These are phyloP conservation scores for Lysiphlebus fabarum DNA, from an alignment of 1,140 invertebrate species.

Conservation along the genomic window DNA sequence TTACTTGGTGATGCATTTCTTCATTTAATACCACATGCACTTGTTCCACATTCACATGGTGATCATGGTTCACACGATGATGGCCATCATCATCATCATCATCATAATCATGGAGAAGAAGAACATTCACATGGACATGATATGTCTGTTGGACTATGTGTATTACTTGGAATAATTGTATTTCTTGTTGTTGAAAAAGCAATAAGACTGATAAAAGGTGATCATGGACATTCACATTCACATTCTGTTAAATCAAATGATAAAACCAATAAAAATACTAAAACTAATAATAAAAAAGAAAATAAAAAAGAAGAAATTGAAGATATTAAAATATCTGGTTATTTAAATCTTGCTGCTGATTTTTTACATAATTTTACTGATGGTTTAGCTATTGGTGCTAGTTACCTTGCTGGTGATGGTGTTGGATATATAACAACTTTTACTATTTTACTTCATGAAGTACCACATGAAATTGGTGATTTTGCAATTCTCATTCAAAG, in stretches of 20 bases:
- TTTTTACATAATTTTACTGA: constrained; percentile 97
- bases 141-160: constrained; percentile 83
- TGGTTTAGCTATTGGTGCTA: constrained; percentile 93
- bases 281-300: constrained; percentile 44
- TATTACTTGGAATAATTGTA: constrained; percentile 84
- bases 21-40: constrained; percentile 93
- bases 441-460: constrained; percentile 93
- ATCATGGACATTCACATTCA: constrained; percentile 60
- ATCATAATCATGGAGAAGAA: constrained; percentile 53
- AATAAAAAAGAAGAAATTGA: constrained; percentile 32
- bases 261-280: constrained; percentile 53
- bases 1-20: constrained; percentile 94
- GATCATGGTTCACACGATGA: constrained; percentile 56
- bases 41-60: constrained; percentile 63
- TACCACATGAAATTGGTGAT: constrained; percentile 98
- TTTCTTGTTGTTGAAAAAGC: constrained; percentile 92
- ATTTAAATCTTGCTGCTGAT: constrained; percentile 91
- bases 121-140: constrained; percentile 66
- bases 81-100: constrained; percentile 51
- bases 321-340: constrained; percentile 89
- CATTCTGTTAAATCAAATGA: constrained; percentile 31
- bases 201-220: constrained; percentile 84
- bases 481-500: constrained; percentile 96
- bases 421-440: constrained; percentile 85
- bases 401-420: constrained; percentile 84